Percentiles rank a stretch among this genome's conserved stretches.
These are phyloP conservation scores for Sarcophaga bullata DNA, from an alignment of 1,140 invertebrate genomes.

Conservation along the genomic window DNA sequence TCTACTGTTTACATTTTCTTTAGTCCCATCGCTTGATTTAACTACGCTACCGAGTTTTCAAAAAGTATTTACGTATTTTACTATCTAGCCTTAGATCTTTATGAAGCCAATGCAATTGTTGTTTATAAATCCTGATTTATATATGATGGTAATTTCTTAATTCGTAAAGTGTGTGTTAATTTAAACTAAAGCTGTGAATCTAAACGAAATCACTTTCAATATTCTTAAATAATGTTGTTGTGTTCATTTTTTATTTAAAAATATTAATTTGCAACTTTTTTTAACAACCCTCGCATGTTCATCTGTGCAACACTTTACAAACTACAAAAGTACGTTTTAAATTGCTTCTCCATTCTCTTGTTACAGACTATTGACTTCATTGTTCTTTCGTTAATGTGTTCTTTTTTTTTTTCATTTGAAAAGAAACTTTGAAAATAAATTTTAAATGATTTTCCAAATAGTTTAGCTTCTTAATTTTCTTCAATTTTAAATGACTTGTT, in stretches of 20 bases:
- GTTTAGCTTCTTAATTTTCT: neutral
- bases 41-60: no score
- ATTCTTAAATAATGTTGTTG: no score
- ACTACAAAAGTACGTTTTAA: neutral
- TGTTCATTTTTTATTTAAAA: neutral
- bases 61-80: no score
- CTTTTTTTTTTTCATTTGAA: neutral
- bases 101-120: no score
- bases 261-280: neutral
- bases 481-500: neutral
- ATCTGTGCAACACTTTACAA: neutral
- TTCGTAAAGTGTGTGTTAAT: no score
- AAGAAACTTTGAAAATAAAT: neutral
- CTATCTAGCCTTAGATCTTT: no score
- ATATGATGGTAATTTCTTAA: no score
- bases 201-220: no score
- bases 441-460: slow-evolving; percentile 1
- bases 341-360: neutral
- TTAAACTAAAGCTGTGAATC: no score
- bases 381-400: neutral
- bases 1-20: no score
- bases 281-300: neutral
- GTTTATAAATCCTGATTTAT: no score
- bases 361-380: slow-evolving; percentile 1
- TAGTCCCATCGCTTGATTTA: no score